phyloP scores from a whole-genome alignment of 1,140 invertebrate genomes.

The Pseudoatta argentina region DNA sequence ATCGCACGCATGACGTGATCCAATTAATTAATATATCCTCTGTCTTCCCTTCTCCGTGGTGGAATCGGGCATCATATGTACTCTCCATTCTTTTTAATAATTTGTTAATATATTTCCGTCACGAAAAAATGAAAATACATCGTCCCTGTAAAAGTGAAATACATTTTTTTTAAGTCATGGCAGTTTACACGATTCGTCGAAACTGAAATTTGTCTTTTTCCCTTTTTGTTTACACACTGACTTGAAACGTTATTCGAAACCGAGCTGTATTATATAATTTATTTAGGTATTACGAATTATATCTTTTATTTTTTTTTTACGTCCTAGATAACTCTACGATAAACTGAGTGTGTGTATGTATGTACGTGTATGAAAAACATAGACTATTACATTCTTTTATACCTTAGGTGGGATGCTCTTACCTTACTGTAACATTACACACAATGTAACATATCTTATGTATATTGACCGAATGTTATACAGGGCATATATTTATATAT shows the following conservation, averaged over 20 bases:
- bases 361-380: constrained; percentile 82
- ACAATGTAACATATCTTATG: constrained; percentile 71
- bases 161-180: constrained; percentile 79
- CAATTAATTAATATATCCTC: constrained; percentile 37
- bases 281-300: constrained; percentile 76
- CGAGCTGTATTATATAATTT: constrained; percentile 77
- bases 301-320: constrained; percentile 66
- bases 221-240: constrained; percentile 63
- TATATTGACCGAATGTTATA: constrained; percentile 76
- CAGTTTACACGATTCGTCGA: constrained; percentile 80
- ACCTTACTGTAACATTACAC: constrained; percentile 81
- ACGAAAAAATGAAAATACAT: constrained; percentile 77
- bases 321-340: constrained; percentile 81
- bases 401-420: constrained; percentile 84
- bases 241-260: constrained; percentile 78
- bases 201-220: constrained; percentile 56
- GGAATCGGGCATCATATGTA: constrained; percentile 69
- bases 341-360: constrained; percentile 79
- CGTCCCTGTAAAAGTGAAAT: constrained; percentile 71
- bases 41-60: constrained; percentile 14
- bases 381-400: constrained; percentile 83
- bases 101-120: constrained; percentile 64
- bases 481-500: constrained; percentile 69
- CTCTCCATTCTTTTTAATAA: constrained; percentile 64
- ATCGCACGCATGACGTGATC: constrained; percentile 30